phyloP scores from a whole-genome alignment of 2,113 vertebrate genomes.

The Oenanthe oenanthe region DNA sequence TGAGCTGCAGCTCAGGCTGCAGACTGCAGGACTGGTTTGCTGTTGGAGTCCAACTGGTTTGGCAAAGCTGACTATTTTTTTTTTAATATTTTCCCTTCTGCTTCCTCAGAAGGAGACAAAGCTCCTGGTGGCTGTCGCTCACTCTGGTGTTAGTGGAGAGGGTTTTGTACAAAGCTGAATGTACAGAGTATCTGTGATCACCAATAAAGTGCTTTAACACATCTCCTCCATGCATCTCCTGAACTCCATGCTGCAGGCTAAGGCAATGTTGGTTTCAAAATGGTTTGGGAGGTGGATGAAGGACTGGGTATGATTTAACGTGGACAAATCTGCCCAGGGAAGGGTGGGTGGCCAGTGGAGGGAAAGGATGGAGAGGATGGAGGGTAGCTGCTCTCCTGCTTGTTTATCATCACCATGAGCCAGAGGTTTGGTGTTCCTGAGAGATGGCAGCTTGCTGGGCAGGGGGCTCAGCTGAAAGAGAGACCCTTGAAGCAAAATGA shows the following conservation, averaged over 20 bases:
- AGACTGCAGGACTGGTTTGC: neutral
- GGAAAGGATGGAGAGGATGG: neutral
- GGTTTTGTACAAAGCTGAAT: neutral
- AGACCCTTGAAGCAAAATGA: neutral
- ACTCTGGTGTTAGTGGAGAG: neutral
- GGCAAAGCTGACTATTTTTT: too few species aligned
- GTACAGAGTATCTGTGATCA: neutral
- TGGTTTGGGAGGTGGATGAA: accelerated
- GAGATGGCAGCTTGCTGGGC: neutral
- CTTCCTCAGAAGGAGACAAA: neutral
- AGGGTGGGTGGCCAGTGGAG: neutral
- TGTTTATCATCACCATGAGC: neutral
- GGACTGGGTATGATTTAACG: accelerated
- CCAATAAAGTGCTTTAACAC: slow-evolving; percentile 26
- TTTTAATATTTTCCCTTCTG: neutral
- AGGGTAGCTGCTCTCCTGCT: neutral
- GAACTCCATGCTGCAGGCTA: accelerated
- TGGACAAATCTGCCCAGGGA: neutral
- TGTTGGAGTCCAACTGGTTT: neutral
- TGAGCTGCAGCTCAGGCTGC: neutral
- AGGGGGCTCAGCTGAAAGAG: neutral
- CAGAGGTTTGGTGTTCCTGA: neutral
- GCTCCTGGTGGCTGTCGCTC: neutral
- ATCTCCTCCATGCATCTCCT: neutral
- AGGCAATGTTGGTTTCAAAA: neutral